A percentile compares a stretch with the other conserved stretches of the same genome.
phyloP scores from a whole-genome alignment of 2,113 vertebrate species.

The Desmodus rotundus region DNA sequence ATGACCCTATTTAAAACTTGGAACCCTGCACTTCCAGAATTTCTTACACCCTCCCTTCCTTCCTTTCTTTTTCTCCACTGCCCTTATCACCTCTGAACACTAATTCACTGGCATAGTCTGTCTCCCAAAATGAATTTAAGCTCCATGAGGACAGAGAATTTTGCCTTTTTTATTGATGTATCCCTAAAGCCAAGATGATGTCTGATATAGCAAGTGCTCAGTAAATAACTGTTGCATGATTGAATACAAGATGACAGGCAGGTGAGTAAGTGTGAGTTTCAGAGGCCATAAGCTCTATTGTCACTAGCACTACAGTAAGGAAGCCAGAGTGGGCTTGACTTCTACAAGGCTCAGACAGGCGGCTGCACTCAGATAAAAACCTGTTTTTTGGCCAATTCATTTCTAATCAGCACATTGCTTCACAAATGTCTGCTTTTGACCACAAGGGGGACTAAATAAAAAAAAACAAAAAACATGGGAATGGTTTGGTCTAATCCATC shows the following conservation, averaged over 20 bases:
- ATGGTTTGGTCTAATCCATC: background rate
- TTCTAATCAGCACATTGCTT: slow-evolving; percentile 2
- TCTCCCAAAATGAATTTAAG: background rate
- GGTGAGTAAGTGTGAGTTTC: background rate
- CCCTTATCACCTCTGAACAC: background rate
- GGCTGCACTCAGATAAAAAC: background rate
- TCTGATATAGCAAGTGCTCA: background rate
- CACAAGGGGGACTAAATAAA: slow-evolving; percentile 35
- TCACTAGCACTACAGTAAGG: background rate
- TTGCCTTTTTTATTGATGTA: background rate
- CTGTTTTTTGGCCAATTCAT: background rate
- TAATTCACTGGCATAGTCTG: background rate
- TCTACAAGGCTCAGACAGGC: background rate
- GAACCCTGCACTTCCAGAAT: background rate
- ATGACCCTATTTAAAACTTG: background rate
- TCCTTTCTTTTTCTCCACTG: background rate
- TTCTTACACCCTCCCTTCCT: background rate
- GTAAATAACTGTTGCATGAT: background rate
- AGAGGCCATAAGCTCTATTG: background rate
- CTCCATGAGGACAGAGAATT: background rate
- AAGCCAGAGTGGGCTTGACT: background rate
- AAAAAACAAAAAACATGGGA: background rate
- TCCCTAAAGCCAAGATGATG: background rate
- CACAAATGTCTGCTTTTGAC: background rate
- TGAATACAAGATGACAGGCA: background rate